Evolutionary conservation across 1,140 invertebrate species (phyloP).

Genomic region (Eciton burchellii): DNA sequence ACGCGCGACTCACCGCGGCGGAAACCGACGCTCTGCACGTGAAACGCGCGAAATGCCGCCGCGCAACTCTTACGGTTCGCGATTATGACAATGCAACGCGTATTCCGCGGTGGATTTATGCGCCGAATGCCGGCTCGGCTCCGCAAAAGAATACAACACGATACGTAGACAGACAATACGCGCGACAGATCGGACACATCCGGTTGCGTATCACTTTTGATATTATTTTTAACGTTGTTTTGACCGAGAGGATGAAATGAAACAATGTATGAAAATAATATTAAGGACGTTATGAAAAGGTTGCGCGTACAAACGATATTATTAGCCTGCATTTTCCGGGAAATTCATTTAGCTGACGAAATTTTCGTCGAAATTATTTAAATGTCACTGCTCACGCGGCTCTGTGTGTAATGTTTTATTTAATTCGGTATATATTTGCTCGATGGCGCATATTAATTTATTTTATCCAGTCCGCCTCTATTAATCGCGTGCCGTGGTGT

Average conservation of each 20-base stretch:
- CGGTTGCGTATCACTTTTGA: neutral
- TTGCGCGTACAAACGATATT: neutral
- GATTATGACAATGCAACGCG: constrained; percentile 15
- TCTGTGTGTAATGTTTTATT: neutral
- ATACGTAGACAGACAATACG: neutral
- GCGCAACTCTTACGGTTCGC: neutral
- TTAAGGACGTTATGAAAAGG: neutral
- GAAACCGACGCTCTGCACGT: constrained; percentile 29
- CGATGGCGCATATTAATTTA: constrained; percentile 47
- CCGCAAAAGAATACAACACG: neutral
- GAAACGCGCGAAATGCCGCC: neutral
- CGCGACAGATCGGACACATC: too few species aligned
- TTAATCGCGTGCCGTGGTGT: constrained; percentile 1
- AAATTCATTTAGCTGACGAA: too few species aligned
- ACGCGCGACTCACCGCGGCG: neutral
- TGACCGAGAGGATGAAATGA: too few species aligned
- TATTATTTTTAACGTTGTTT: neutral
- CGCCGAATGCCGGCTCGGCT: too few species aligned
- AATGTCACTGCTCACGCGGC: neutral
- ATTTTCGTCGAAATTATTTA: neutral
- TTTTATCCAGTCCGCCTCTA: neutral
- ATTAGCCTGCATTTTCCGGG: neutral
- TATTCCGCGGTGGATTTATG: constrained; percentile 6
- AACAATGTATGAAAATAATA: too few species aligned
- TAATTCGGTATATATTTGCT: constrained; percentile 23